Conservation (phyloP, 2,797 vertebrate species). For the Delichon dasypus region DNA sequence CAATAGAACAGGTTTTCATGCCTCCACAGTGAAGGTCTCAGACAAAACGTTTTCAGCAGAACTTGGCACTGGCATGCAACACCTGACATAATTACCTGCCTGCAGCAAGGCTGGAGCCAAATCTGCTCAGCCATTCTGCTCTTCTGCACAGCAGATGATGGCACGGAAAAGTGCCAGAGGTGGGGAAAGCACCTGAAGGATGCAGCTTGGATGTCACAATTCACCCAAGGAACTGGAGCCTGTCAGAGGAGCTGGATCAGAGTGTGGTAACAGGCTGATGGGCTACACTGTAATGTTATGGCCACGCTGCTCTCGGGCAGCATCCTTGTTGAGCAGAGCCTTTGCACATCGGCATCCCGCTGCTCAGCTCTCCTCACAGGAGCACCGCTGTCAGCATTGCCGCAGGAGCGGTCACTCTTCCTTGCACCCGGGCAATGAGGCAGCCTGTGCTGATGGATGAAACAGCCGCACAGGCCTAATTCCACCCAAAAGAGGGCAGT, state of each 20-base stretch:
- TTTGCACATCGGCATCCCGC: fast-evolving
- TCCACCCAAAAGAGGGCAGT: conserved; percentile 62
- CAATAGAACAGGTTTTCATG: fast-evolving
- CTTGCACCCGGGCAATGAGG: fast-evolving
- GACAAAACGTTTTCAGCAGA: background rate
- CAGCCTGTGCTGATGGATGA: background rate
- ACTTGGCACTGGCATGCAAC: background rate
- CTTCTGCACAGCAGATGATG: background rate
- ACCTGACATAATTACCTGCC: background rate
- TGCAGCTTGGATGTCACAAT: fast-evolving
- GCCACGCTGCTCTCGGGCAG: background rate
- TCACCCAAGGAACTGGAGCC: background rate
- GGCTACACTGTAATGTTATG: background rate
- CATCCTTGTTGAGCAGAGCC: background rate
- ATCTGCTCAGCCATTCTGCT: background rate
- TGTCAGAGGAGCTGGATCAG: background rate
- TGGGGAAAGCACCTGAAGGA: background rate
- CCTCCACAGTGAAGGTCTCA: background rate
- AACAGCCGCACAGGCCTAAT: background rate
- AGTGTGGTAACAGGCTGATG: background rate
- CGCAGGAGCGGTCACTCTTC: background rate
- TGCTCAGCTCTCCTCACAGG: background rate
- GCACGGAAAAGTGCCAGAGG: fast-evolving
- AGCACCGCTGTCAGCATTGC: background rate
- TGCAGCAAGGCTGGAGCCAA: background rate